Evolutionary conservation across 92 coral and sea anemone species (phyloP), one percentile per base, ranked within the genome.

Genomic region (Desmophyllum pertusum): DNA sequence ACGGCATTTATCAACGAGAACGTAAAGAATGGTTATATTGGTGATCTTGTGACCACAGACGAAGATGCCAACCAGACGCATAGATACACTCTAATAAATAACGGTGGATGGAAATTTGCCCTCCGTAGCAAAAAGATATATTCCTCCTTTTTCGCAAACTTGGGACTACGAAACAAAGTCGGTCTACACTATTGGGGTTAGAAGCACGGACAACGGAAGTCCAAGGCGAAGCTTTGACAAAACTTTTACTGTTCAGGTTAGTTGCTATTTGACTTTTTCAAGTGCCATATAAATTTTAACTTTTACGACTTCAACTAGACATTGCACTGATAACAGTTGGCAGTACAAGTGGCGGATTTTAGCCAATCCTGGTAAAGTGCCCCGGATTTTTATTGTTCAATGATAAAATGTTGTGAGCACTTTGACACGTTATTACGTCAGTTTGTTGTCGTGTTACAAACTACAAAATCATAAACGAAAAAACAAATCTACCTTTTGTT

Each of bases 51-150:
- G 27, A 87, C 97, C 18, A 79, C 65, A 6, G 99, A 96, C 81
- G 95, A 96, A 62, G 99, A 96, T 75, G 50, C 73, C 10, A 64
- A 79, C 13, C 99, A 96, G 73, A 79, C 85, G 3, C 99, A 96
- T 77, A 78, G 76, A n/a, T 96, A 90, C 84, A 84, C 87, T 42
- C 69, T 94, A 27, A 50, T 96, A 37, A 52, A 83, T 73, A 87
- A 89, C 69, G 93, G 90, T 5, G 93, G 92, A 3, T 89, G 87
- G 95, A 90, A 61, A 84, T 96, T 91, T 83, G 83, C 71, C 37
- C 84, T 90, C 50, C 73, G 77, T 13, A 90, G 79, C 10, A 76
- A 76, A 79, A 91, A 77, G 83, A 80, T 92, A 39, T 93, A 82
- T 55, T 81, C 96, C 19, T 86, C 93, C 48, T 9, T 48, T 57